Base-by-base conservation (phyloP, 2,888 invertebrate genomes). In the Caenorhabditis japonica region DNA sequence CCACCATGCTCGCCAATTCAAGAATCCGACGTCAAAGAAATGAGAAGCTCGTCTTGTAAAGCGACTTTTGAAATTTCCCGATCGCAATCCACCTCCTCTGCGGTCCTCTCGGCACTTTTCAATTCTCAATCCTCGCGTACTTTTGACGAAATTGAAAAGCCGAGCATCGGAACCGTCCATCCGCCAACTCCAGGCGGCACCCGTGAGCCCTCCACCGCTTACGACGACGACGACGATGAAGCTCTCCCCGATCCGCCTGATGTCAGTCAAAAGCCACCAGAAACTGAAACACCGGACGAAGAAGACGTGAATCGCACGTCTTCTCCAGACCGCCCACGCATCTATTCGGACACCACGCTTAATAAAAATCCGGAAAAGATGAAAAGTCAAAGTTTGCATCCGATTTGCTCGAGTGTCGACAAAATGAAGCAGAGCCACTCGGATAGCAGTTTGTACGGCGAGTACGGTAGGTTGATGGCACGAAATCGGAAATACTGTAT, bases 121-220 rank as follows among this genome's bases (percentile, higher is more conserved):
- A 52, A 52, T 17, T 41, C 58, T 19, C 58, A 59, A 46, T 58
- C 68, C 3, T 38, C 58, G 3, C 49, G 58, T 17, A 60, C 39
- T 17, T 71, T 62, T 23, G 60, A 56, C 36, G 59, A 55, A 36
- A 15, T 64, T 4, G 64, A 64, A 25, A 64, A 55, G 25, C 73
- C 59, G 25, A 75, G 76, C 47, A 80, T 80, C 39, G 80, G 80
- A 19, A 66, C 49, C 10, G 77, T 81, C 23, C 81, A 79, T 44
- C 81, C 81, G 33, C 81, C 81, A 4, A 81, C 81, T 10, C 81
- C 81, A 0, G 76, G 76, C 1, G 73, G 66, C 19, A 76, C 77
- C 0, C 46, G 79, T 8, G 79, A 79, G 52, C 77, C 69, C 13
- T 77, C 79, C 0, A 66, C 76, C 1, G 55, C 58, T 19, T 55